Percentiles rank a stretch among this genome's conserved stretches.
Evolutionary conservation across 2,797 vertebrate species (phyloP).

Genomic region (Trachops cirrhosus): DNA sequence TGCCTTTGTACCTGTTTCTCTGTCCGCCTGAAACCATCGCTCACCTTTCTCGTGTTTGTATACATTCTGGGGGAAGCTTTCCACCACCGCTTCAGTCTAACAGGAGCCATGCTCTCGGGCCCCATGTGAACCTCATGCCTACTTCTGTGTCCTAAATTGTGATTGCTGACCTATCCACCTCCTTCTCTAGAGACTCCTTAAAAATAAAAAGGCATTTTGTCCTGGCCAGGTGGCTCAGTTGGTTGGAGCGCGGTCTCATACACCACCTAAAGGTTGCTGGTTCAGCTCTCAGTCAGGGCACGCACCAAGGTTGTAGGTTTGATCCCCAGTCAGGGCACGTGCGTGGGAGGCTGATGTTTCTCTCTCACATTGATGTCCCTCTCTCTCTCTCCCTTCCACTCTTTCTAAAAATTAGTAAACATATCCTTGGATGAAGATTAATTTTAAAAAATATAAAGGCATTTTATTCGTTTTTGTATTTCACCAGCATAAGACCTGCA

Average conservation of each 20-base stretch:
- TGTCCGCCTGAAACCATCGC: not conserved
- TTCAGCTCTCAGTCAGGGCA: not conserved
- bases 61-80: not conserved
- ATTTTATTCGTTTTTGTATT: not conserved
- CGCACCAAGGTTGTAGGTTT: too few relatives aligned
- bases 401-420: not conserved
- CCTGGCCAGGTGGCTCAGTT: not conserved
- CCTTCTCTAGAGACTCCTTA: not conserved
- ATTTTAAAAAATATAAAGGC: not conserved
- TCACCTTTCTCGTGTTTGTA: not conserved
- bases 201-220: not conserved
- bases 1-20: not conserved
- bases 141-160: not conserved
- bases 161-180: not conserved
- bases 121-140: not conserved
- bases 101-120: not conserved
- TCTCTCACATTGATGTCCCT: not conserved
- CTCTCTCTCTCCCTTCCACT: not conserved
- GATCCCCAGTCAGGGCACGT: not conserved
- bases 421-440: not conserved
- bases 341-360: not conserved
- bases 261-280: not conserved
- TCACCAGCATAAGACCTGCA: not conserved
- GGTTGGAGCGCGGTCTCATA: not conserved
- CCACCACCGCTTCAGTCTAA: not conserved